These are phyloP conservation scores for Tetramorium parvispinum DNA, from an alignment of 1,140 invertebrate species.

Conservation along the genomic window DNA sequence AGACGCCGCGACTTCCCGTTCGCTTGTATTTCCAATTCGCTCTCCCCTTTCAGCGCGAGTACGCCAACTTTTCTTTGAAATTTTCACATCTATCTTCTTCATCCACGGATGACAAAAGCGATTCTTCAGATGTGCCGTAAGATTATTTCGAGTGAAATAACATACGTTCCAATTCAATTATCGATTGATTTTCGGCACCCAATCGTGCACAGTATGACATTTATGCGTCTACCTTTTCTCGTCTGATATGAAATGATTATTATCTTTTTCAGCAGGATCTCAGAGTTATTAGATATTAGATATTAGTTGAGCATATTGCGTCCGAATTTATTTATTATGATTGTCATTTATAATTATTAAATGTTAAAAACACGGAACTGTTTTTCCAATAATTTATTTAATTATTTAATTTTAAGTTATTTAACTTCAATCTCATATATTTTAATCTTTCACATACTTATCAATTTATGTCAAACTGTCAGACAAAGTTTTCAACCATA, in stretches of 20 bases:
- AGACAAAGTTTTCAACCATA: background rate
- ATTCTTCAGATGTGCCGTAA: background rate
- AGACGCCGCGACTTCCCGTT: background rate
- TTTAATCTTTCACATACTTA: background rate
- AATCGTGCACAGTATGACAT: background rate
- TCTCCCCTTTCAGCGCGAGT: slow-evolving; percentile 17
- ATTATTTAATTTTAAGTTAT: background rate
- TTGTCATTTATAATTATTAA: background rate
- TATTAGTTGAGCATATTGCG: background rate
- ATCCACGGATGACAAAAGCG: background rate
- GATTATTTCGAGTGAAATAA: slow-evolving; percentile 42
- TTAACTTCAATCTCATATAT: background rate
- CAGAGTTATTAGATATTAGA: background rate
- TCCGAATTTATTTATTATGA: background rate
- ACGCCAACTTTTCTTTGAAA: slow-evolving; percentile 5
- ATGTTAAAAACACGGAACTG: background rate
- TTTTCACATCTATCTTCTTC: slow-evolving; percentile 14
- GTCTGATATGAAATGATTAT: background rate
- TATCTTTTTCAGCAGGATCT: background rate
- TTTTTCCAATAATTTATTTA: background rate
- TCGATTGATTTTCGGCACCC: background rate
- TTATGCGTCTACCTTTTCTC: background rate
- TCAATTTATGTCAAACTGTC: background rate
- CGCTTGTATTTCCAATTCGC: slow-evolving; percentile 41
- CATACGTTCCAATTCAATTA: background rate